phyloP scores from a whole-genome alignment of 1,140 invertebrate genomes.

The Pentalonia nigronervosa region DNA sequence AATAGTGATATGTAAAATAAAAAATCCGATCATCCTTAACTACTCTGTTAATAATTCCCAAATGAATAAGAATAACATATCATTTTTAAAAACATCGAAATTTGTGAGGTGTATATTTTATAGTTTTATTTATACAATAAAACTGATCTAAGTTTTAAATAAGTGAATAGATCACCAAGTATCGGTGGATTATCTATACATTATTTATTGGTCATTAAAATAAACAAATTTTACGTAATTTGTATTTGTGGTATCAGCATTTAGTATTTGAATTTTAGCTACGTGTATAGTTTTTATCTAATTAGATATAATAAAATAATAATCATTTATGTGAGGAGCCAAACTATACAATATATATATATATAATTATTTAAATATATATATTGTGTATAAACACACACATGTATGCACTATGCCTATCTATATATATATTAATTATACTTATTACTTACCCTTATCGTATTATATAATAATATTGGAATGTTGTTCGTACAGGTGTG shows the following conservation, averaged over 20 bases:
- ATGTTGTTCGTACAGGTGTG: conserved; percentile 68
- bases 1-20: neutral
- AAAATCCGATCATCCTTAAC: neutral
- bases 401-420: neutral
- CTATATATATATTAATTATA: neutral
- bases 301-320: neutral
- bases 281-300: neutral
- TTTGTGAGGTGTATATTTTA: neutral
- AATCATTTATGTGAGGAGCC: too few species aligned
- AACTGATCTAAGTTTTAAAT: neutral
- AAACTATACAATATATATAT: too few species aligned
- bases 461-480: neutral
- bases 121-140: neutral
- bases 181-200: neutral
- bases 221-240: neutral
- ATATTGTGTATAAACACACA: too few species aligned
- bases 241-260: too few species aligned
- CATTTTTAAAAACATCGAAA: neutral
- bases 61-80: neutral
- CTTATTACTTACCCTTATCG: neutral
- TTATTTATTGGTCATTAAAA: neutral
- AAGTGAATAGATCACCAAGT: neutral
- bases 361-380: too few species aligned
- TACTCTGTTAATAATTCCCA: neutral
- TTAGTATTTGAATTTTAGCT: too few species aligned